A percentile compares a stretch with the other conserved stretches of the same genome.
These are phyloP conservation scores for Leguminivora glycinivorella DNA, from an alignment of 1,140 invertebrate species.

Conservation along the genomic window DNA sequence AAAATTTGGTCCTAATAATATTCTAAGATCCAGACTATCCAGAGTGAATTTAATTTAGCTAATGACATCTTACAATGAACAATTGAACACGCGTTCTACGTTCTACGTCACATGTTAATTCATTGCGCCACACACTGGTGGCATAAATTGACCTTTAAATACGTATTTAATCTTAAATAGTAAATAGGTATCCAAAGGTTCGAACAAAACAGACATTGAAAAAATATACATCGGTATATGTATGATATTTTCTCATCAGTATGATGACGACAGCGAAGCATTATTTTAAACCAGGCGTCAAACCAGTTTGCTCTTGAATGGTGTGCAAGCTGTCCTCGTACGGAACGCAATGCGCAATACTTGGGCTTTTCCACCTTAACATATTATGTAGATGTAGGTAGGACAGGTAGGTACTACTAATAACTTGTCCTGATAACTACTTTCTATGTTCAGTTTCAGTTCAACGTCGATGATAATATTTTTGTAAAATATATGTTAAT, in stretches of 20 bases:
- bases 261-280: not conserved
- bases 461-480: not conserved
- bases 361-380: not conserved
- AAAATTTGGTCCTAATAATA: not conserved
- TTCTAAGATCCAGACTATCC: too few species aligned
- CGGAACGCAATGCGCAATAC: constrained; percentile 8
- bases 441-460: not conserved
- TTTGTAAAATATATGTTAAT: too few species aligned
- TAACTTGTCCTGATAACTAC: not conserved
- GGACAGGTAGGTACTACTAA: too few species aligned
- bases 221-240: not conserved
- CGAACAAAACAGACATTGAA: not conserved
- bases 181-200: not conserved
- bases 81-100: not conserved
- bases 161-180: constrained; percentile 2
- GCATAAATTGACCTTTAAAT: constrained; percentile 1
- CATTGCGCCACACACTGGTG: not conserved
- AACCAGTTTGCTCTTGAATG: constrained; percentile 2
- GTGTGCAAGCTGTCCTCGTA: constrained; percentile 12
- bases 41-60: not conserved
- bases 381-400: not conserved
- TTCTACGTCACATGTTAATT: not conserved
- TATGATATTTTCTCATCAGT: not conserved
- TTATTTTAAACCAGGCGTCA: not conserved
- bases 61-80: not conserved